Conservation (phyloP, 2,797 vertebrate genomes). For the Rhodeus uyekii region DNA sequence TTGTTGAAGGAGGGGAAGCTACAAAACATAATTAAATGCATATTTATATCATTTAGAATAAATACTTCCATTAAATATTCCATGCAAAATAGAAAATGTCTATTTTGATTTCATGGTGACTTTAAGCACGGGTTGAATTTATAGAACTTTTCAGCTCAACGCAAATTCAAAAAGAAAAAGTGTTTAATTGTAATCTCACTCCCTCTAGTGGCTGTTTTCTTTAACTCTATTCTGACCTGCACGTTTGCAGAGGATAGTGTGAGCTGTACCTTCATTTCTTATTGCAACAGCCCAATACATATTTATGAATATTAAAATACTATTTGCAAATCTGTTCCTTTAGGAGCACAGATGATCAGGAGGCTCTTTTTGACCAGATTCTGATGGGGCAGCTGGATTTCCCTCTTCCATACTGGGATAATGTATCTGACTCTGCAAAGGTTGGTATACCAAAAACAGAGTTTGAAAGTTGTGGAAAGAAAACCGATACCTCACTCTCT, state of each 20-base stretch:
- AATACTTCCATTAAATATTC: not conserved
- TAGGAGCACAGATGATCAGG: constrained; percentile 90
- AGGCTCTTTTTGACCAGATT: constrained; percentile 93
- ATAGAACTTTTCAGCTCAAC: not conserved
- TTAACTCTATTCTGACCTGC: not conserved
- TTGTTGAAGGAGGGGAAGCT: not conserved
- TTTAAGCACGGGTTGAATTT: not conserved
- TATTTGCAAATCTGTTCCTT: constrained; percentile 13
- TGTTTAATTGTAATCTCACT: not conserved
- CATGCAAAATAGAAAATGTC: not conserved
- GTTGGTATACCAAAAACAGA: constrained; percentile 63
- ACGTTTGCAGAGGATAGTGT: not conserved
- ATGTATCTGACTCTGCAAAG: constrained; percentile 91
- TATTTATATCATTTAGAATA: not conserved
- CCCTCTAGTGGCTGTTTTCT: constrained; percentile 44
- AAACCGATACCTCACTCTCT: not conserved
- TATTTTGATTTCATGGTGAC: not conserved
- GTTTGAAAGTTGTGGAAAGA: not conserved
- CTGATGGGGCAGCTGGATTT: constrained; percentile 90
- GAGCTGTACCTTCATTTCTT: not conserved
- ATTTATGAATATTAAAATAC: not conserved
- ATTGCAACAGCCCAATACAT: not conserved
- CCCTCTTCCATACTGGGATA: constrained; percentile 92
- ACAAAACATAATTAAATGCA: not conserved
- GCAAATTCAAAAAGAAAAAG: no score